These are phyloP conservation scores for Pteropus alecto DNA, from an alignment of 2,113 vertebrate species.

Conservation along the genomic window DNA sequence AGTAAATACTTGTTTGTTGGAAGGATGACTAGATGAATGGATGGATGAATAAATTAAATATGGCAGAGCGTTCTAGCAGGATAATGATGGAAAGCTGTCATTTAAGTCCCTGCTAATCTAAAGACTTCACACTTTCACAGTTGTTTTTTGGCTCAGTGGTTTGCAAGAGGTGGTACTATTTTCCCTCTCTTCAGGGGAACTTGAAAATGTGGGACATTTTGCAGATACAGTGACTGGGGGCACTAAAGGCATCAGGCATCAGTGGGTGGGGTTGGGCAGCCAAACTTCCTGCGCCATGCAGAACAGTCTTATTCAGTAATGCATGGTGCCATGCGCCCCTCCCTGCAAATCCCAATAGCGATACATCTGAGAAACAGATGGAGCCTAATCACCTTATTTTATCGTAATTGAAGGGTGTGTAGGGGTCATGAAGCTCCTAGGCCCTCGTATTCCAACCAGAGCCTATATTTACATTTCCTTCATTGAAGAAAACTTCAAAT, in stretches of 20 bases:
- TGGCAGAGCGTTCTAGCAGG: background rate
- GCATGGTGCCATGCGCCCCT: accelerated
- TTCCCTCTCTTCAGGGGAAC: background rate
- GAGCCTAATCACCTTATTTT: background rate
- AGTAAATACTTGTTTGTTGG: background rate
- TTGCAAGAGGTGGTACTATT: background rate
- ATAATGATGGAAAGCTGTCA: background rate
- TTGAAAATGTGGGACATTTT: background rate
- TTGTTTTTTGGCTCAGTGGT: background rate
- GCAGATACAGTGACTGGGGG: too few relatives aligned
- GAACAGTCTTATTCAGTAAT: accelerated
- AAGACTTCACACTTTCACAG: background rate
- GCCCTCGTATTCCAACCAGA: background rate
- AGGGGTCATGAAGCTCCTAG: background rate
- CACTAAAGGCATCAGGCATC: background rate
- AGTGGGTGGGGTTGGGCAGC: background rate
- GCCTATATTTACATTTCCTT: background rate
- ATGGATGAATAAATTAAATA: background rate
- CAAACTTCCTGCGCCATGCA: too few relatives aligned
- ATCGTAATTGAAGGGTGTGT: background rate
- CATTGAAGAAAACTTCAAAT: background rate
- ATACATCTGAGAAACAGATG: background rate
- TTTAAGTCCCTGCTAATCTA: background rate
- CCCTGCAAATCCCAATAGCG: background rate
- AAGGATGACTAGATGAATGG: background rate